A percentile compares a stretch with the other conserved stretches of the same genome.
Conservation (phyloP, 2,113 vertebrate genomes). For the Halichoerus grypus region DNA sequence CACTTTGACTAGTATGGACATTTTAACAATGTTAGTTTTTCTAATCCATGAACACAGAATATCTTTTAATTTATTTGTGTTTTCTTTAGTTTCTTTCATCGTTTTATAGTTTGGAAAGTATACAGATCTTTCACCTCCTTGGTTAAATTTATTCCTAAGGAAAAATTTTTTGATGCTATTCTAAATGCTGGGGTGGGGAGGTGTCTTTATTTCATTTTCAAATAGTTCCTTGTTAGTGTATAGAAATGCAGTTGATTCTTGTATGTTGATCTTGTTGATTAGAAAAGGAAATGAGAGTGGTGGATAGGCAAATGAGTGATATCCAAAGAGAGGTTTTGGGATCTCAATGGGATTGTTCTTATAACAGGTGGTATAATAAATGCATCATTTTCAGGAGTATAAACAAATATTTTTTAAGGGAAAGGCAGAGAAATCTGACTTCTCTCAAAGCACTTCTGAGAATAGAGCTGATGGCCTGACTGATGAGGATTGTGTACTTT, state of each 20-base stretch:
- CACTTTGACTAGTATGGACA: neutral
- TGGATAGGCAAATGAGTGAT: slow-evolving; percentile 79
- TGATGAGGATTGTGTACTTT: slow-evolving; percentile 58
- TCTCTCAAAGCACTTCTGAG: slow-evolving; percentile 66
- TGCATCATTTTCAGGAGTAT: neutral
- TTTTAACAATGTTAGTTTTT: neutral
- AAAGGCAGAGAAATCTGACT: slow-evolving; percentile 48
- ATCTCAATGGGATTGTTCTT: neutral
- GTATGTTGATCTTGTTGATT: neutral
- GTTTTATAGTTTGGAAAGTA: neutral
- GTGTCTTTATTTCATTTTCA: neutral
- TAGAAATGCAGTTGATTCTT: neutral
- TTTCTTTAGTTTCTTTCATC: neutral
- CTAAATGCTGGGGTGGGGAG: neutral
- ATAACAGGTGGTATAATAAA: slow-evolving; percentile 1
- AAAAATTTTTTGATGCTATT: neutral
- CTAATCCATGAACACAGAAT: neutral
- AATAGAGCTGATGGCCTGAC: slow-evolving; percentile 55
- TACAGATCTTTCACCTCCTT: neutral
- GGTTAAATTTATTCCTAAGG: neutral
- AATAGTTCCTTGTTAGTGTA: neutral
- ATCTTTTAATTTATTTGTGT: neutral
- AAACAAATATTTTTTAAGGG: neutral
- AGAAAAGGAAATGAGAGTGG: neutral
- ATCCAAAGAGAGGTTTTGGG: slow-evolving; percentile 90